A percentile compares a stretch with the other conserved stretches of the same genome.
Conservation (phyloP, 2,113 vertebrate species). For the Monopterus albus region DNA sequence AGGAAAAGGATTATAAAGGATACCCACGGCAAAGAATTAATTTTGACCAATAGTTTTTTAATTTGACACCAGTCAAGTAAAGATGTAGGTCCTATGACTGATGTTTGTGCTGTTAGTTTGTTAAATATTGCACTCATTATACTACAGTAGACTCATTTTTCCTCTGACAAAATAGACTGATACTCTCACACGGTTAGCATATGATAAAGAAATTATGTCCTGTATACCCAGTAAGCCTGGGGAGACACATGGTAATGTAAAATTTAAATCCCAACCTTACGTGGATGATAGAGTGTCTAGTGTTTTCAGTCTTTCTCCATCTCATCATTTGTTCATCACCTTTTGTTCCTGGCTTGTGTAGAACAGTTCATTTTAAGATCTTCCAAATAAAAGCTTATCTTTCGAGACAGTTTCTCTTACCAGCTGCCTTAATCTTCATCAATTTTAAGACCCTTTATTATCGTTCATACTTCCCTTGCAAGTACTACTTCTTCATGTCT, state of each 20-base stretch:
- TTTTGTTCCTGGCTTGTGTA: background rate
- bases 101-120: too few relatives aligned
- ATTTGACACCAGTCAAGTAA: too few relatives aligned
- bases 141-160: background rate
- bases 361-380: background rate
- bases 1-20: too few relatives aligned
- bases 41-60: too few relatives aligned
- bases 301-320: background rate
- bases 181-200: background rate
- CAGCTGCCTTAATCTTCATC: background rate
- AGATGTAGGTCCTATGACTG: too few relatives aligned
- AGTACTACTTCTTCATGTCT: background rate
- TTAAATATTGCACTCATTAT: background rate
- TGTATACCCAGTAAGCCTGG: too few relatives aligned
- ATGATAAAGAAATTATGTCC: too few relatives aligned
- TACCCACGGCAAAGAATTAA: too few relatives aligned
- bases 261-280: background rate
- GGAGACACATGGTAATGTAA: too few relatives aligned
- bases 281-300: background rate
- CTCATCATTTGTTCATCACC: background rate
- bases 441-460: conserved; percentile 1
- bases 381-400: background rate
- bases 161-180: too few relatives aligned
- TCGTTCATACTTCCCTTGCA: background rate
- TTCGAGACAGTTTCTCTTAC: background rate